These are phyloP conservation scores for Orthosia gracilis DNA, from an alignment of 2,888 invertebrate species.

Conservation along the genomic window DNA sequence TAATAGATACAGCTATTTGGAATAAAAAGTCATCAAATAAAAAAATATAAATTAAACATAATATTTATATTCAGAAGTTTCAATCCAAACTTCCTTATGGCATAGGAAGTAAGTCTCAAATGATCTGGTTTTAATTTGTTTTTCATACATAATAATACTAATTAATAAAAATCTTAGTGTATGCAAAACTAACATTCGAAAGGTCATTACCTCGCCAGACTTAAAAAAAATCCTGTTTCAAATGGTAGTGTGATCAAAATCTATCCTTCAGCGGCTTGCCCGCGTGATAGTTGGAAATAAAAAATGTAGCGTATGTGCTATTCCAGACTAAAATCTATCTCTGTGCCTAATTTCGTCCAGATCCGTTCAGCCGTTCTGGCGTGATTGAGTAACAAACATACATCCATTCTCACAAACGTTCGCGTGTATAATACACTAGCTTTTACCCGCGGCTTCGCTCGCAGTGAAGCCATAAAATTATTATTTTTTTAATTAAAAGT, in stretches of 20 bases:
- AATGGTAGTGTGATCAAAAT: background rate
- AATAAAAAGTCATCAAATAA: background rate
- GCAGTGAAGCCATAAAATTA: too few relatives aligned
- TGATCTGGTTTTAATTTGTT: conserved; percentile 13
- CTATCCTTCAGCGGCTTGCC: too few relatives aligned
- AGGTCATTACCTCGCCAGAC: background rate
- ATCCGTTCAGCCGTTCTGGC: too few relatives aligned
- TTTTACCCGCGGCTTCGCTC: too few relatives aligned
- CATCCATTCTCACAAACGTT: too few relatives aligned
- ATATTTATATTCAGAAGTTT: background rate
- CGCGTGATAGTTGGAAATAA: too few relatives aligned
- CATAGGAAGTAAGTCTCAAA: conserved; percentile 3
- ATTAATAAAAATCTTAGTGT: background rate
- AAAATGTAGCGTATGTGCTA: too few relatives aligned
- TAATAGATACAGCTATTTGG: background rate
- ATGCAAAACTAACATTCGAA: background rate
- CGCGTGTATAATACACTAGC: too few relatives aligned
- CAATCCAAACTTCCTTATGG: conserved; percentile 6
- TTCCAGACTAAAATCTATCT: too few relatives aligned
- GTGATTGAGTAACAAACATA: too few relatives aligned
- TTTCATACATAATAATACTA: conserved; percentile 16
- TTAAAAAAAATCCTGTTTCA: background rate
- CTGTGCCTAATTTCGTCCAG: too few relatives aligned
- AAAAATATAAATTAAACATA: background rate
- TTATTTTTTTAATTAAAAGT: too few relatives aligned